Percentiles rank a stretch among this genome's conserved stretches.
Conservation (phyloP, 2,797 vertebrate genomes). For the Alcedo quadribrachys region DNA sequence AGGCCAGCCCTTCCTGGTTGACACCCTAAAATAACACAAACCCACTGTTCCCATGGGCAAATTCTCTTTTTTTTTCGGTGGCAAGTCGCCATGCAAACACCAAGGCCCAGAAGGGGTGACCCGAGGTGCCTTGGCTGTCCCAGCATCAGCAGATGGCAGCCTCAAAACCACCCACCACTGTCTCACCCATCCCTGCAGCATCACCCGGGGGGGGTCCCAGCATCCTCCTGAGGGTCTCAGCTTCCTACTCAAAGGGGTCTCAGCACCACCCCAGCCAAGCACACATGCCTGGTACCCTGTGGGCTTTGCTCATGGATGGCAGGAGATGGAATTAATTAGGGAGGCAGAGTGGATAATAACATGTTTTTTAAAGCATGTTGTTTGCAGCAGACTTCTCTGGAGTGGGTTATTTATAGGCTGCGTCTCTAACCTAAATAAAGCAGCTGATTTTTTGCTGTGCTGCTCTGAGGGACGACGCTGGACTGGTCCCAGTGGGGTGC, state of each 20-base stretch:
- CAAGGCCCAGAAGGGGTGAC: background rate
- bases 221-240: background rate
- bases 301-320: background rate
- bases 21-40: background rate
- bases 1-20: background rate
- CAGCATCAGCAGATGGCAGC: background rate
- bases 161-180: background rate
- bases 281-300: background rate
- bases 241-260: background rate
- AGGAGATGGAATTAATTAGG: slow-evolving; percentile 47
- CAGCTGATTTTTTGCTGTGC: background rate
- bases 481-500: accelerated
- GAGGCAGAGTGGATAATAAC: slow-evolving; percentile 55
- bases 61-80: background rate
- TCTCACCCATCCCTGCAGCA: background rate
- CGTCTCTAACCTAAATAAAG: slow-evolving; percentile 26
- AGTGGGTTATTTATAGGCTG: slow-evolving; percentile 45
- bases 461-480: background rate
- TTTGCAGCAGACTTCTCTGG: slow-evolving; percentile 11
- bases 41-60: background rate
- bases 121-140: accelerated
- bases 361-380: slow-evolving; percentile 28
- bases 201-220: background rate
- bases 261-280: background rate
- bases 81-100: background rate